These are phyloP conservation scores for Drosophila limbata DNA, from an alignment of 2,888 invertebrate genomes.

Conservation along the genomic window DNA sequence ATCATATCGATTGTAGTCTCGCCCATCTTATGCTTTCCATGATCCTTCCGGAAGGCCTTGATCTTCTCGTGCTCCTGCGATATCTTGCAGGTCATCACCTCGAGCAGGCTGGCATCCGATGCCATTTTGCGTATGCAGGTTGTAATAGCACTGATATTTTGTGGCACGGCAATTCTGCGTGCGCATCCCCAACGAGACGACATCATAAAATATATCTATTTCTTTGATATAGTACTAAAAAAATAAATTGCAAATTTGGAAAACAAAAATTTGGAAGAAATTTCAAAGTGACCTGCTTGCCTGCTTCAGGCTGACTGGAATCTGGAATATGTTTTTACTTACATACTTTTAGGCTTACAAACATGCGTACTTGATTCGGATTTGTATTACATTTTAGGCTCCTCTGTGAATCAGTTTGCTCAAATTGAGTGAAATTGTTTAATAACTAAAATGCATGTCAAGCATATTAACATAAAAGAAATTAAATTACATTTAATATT, in stretches of 20 bases:
- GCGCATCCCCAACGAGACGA: background rate
- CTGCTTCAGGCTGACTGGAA: background rate
- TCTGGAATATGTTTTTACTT: background rate
- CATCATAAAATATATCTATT: background rate
- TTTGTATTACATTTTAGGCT: background rate
- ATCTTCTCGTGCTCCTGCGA: slow-evolving; percentile 15
- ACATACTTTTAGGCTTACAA: background rate
- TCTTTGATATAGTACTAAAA: background rate
- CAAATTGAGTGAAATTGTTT: no score
- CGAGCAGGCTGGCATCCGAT: slow-evolving; percentile 1
- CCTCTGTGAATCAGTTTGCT: no score
- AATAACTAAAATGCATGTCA: no score
- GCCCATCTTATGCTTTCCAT: slow-evolving; percentile 18
- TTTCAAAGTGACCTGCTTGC: slow-evolving; percentile 1
- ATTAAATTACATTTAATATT: no score
- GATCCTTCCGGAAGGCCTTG: slow-evolving; percentile 13
- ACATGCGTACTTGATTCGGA: background rate
- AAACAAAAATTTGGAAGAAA: slow-evolving; percentile 1
- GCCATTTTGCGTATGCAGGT: background rate
- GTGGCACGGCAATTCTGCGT: background rate
- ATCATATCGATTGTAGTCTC: slow-evolving; percentile 94
- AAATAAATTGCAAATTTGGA: background rate
- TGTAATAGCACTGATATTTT: background rate
- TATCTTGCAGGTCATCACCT: slow-evolving; percentile 19
- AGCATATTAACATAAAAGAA: no score